phyloP scores from a whole-genome alignment of 2,888 invertebrate species.

The Pseudeuparius sepicola region DNA sequence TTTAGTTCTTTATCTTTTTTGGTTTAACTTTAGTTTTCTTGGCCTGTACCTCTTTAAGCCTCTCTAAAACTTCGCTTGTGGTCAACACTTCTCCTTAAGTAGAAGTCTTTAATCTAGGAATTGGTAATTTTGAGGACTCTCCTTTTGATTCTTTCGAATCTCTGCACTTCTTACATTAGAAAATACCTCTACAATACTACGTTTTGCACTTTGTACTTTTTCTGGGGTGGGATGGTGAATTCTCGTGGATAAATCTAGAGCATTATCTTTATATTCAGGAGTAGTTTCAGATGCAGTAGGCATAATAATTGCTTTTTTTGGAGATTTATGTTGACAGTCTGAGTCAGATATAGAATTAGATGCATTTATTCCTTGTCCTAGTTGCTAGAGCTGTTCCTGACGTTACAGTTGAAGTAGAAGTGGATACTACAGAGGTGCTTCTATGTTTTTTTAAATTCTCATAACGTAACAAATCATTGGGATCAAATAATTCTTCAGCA shows the following conservation, averaged over 20 bases:
- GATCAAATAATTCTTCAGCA: constrained; percentile 2
- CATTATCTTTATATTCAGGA: constrained; percentile 1
- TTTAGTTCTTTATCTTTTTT: constrained; percentile 1
- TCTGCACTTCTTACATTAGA: constrained; percentile 1
- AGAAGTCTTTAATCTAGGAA: not conserved
- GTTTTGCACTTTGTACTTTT: not conserved
- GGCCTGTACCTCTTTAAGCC: not conserved
- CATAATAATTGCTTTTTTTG: constrained; percentile 2
- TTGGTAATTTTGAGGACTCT: not conserved
- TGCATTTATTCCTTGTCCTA: too few relatives aligned
- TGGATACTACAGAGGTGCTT: too few relatives aligned
- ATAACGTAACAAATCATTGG: not conserved
- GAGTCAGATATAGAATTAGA: too few relatives aligned
- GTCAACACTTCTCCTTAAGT: constrained; percentile 1
- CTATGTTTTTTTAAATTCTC: constrained; percentile 2
- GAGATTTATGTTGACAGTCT: not conserved
- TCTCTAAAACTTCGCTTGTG: constrained; percentile 2
- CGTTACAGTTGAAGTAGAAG: too few relatives aligned
- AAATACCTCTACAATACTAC: constrained; percentile 3
- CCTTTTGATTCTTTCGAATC: too few relatives aligned
- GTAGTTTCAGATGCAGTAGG: constrained; percentile 1
- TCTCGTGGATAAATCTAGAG: constrained; percentile 1
- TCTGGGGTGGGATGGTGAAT: not conserved
- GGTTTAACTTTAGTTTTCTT: not conserved
- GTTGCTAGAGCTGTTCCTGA: too few relatives aligned